phyloP scores from a whole-genome alignment of 2,797 vertebrate species.

The Falco berigora region DNA sequence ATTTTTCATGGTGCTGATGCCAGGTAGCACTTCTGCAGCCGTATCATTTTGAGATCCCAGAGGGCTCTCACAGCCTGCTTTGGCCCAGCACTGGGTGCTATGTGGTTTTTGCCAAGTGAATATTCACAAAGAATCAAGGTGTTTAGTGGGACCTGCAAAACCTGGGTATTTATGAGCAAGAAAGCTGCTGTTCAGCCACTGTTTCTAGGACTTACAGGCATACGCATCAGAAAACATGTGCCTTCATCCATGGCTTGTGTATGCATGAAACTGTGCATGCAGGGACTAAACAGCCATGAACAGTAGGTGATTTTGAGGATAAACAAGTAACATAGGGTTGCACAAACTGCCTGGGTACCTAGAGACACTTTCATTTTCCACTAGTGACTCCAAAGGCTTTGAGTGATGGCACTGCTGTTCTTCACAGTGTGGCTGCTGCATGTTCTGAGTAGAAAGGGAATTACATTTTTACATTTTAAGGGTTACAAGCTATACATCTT shows the following conservation, averaged over 20 bases:
- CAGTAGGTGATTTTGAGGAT: neutral
- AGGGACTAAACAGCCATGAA: neutral
- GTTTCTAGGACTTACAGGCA: neutral
- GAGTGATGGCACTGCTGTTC: neutral
- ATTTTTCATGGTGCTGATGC: neutral
- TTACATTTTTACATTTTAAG: neutral
- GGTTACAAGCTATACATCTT: neutral
- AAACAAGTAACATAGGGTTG: neutral
- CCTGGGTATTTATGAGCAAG: neutral
- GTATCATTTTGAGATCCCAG: neutral
- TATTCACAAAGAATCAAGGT: fast-evolving
- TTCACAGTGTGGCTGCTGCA: neutral
- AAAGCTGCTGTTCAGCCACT: neutral
- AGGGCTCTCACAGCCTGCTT: neutral
- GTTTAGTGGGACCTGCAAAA: neutral
- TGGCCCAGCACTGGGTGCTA: fast-evolving
- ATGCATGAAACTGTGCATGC: too few species aligned
- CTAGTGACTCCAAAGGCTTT: neutral
- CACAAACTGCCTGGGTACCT: neutral
- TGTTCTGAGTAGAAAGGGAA: neutral
- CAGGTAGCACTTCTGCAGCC: neutral
- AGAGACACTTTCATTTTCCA: neutral
- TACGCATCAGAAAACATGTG: neutral
- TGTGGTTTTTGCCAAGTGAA: neutral
- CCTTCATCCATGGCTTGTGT: neutral